phyloP scores from a whole-genome alignment of 2,888 invertebrate genomes.

The Pocota personata region DNA sequence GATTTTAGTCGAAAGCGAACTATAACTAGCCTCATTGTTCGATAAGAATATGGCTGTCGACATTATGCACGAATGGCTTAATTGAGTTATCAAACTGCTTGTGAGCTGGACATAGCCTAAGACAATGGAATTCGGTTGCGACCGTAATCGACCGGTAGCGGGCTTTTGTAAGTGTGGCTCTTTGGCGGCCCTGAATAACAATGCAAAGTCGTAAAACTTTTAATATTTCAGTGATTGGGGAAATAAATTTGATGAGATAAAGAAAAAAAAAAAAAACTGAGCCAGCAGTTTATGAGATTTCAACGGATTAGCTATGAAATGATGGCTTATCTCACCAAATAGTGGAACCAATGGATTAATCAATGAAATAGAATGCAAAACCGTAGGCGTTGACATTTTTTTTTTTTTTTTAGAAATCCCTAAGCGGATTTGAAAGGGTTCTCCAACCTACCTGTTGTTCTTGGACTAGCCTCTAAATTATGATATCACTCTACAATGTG shows the following conservation, averaged over 20 bases:
- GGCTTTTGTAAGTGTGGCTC: slow-evolving; percentile 53
- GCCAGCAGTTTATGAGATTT: neutral
- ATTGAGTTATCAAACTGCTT: slow-evolving; percentile 60
- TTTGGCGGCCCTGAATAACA: slow-evolving; percentile 45
- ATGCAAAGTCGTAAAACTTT: slow-evolving; percentile 26
- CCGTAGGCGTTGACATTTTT: slow-evolving; percentile 7
- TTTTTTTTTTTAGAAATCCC: too few relatives aligned
- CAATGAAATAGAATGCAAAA: neutral
- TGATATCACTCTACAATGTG: neutral
- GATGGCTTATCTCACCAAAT: slow-evolving; percentile 45
- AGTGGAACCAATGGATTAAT: slow-evolving; percentile 39
- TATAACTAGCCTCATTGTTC: slow-evolving; percentile 35
- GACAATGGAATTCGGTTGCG: slow-evolving; percentile 38
- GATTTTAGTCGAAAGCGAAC: slow-evolving; percentile 38
- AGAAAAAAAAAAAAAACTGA: neutral
- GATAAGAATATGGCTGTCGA: slow-evolving; percentile 24
- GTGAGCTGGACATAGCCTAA: slow-evolving; percentile 32
- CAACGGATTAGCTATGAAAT: slow-evolving; percentile 30
- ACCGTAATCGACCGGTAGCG: slow-evolving; percentile 57
- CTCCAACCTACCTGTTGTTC: neutral
- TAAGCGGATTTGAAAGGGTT: neutral
- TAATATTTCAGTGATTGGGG: slow-evolving; percentile 23
- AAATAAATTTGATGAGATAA: neutral
- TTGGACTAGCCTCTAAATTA: neutral
- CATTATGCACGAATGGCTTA: slow-evolving; percentile 17